These are phyloP conservation scores for Syngnathus rostellatus DNA, from an alignment of 2,797 vertebrate genomes.

Conservation along the genomic window DNA sequence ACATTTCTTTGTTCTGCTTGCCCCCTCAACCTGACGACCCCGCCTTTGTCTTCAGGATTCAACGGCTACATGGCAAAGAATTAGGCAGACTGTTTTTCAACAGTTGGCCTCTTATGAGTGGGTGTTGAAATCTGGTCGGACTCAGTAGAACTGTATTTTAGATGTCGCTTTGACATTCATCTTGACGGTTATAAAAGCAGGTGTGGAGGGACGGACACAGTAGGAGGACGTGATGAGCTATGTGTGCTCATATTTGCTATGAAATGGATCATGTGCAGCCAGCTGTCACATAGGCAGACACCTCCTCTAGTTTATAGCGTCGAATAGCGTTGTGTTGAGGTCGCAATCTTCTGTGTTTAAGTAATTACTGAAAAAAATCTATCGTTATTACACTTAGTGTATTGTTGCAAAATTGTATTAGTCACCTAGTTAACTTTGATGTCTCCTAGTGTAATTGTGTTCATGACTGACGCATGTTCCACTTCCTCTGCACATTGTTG, in stretches of 20 bases:
- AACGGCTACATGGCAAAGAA: conserved; percentile 22
- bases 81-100: conserved; percentile 52
- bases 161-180: conserved; percentile 24
- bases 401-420: too few species aligned
- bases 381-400: background rate
- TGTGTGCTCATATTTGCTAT: conserved; percentile 17
- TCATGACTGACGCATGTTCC: conserved; percentile 25
- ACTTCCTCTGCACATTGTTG: background rate
- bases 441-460: conserved; percentile 31
- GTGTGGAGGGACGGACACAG: conserved; percentile 44
- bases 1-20: background rate
- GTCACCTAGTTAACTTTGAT: background rate
- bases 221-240: conserved; percentile 31
- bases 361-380: background rate
- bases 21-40: conserved; percentile 9
- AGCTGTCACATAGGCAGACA: conserved; percentile 13
- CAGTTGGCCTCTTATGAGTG: conserved; percentile 58
- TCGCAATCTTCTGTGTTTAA: background rate
- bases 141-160: conserved; percentile 57
- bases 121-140: conserved; percentile 57
- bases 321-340: background rate
- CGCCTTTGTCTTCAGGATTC: conserved; percentile 15
- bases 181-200: conserved; percentile 55
- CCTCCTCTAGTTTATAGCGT: conserved; percentile 7
- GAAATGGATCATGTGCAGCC: conserved; percentile 21